A percentile compares a stretch with the other conserved stretches of the same genome.
phyloP scores from a whole-genome alignment of 2,888 invertebrate genomes.

The Bellardia pandia region DNA sequence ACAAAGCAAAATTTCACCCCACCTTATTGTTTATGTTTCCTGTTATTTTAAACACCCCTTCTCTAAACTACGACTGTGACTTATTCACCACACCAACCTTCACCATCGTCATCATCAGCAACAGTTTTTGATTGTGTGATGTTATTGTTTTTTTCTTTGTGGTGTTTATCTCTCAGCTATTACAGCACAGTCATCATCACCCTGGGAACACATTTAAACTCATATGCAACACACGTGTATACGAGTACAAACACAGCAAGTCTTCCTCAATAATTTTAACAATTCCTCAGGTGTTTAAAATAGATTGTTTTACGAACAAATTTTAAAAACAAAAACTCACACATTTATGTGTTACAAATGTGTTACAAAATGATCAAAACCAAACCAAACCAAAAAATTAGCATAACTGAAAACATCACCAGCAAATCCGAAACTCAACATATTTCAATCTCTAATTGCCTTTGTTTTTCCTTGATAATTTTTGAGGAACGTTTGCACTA shows the following conservation, averaged over 20 bases:
- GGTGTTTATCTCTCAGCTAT: conserved; percentile 31
- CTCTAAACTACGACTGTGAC: conserved; percentile 23
- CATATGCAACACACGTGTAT: conserved; percentile 15
- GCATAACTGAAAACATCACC: too few species aligned
- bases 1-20: too few species aligned
- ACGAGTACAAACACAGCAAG: conserved; percentile 23
- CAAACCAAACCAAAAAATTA: too few species aligned
- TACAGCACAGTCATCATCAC: conserved; percentile 62
- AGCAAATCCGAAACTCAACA: too few species aligned
- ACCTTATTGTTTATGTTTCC: too few species aligned
- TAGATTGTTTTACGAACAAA: conserved; percentile 29
- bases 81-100: conserved; percentile 1
- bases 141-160: conserved; percentile 14
- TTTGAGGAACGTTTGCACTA: too few species aligned
- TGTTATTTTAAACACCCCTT: neutral
- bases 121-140: conserved; percentile 19
- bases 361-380: too few species aligned
- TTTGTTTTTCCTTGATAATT: too few species aligned
- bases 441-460: too few species aligned
- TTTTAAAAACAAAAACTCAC: neutral
- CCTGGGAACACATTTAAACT: conserved; percentile 61
- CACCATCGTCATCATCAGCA: conserved; percentile 24
- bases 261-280: conserved; percentile 49
- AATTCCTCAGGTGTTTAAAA: conserved; percentile 57
- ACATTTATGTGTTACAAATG: neutral